phyloP scores from a whole-genome alignment of 2,113 vertebrate genomes.

The Sturnira hondurensis region DNA sequence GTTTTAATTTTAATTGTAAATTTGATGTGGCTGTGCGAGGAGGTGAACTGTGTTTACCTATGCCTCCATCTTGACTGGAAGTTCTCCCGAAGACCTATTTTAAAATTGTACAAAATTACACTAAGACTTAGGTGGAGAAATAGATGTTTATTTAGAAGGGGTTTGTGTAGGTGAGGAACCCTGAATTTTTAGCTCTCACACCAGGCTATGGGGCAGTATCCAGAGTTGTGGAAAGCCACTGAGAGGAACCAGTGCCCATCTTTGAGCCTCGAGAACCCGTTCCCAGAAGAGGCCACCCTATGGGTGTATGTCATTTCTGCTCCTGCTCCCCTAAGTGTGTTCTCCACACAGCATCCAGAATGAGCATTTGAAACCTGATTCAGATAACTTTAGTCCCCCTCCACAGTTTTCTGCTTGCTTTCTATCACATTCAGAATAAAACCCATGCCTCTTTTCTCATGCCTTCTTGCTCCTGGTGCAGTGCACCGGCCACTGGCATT shows the following conservation, averaged over 20 bases:
- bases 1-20: too few relatives aligned
- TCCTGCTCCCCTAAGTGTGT: too few relatives aligned
- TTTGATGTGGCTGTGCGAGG: too few relatives aligned
- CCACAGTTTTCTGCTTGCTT: background rate
- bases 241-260: fast-evolving
- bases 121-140: background rate
- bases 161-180: background rate
- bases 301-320: background rate
- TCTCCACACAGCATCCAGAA: background rate
- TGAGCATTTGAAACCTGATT: background rate
- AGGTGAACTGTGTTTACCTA: too few relatives aligned
- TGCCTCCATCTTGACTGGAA: too few relatives aligned
- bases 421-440: too few relatives aligned
- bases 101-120: background rate
- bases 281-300: background rate
- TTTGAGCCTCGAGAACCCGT: background rate
- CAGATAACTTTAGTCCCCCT: background rate
- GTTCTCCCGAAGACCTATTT: too few relatives aligned
- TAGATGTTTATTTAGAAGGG: background rate
- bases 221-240: fast-evolving
- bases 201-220: fast-evolving
- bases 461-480: fast-evolving
- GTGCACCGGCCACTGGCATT: background rate
- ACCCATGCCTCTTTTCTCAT: fast-evolving
- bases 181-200: background rate